Percentiles rank a stretch among this genome's conserved stretches.
Evolutionary conservation across 2,113 vertebrate species (phyloP).

Genomic region (Machaerirhynchus nigripectus): DNA sequence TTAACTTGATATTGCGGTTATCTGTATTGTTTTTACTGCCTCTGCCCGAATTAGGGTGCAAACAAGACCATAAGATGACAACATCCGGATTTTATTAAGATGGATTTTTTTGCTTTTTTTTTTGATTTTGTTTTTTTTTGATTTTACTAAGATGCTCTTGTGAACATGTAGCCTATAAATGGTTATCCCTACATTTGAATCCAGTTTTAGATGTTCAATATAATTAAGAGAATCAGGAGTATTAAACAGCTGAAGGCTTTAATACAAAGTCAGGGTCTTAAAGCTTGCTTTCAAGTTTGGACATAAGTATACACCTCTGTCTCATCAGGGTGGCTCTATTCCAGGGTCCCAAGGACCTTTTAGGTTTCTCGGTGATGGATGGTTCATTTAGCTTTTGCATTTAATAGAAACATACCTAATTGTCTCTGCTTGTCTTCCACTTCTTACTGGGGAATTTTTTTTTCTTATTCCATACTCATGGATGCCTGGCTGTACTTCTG

Average conservation of each 20-base stretch:
- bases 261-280: neutral
- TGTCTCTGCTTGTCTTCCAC: neutral
- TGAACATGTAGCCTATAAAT: neutral
- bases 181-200: neutral
- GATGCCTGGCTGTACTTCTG: neutral
- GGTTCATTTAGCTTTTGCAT: neutral
- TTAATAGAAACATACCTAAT: neutral
- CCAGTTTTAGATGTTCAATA: neutral
- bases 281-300: neutral
- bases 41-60: too few species aligned
- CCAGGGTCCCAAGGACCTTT: neutral
- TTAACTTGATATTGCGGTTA: too few species aligned
- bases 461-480: neutral
- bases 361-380: neutral
- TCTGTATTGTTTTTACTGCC: too few species aligned
- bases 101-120: too few species aligned
- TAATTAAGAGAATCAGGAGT: neutral
- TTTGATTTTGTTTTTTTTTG: too few species aligned
- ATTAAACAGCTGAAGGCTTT: neutral
- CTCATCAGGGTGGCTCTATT: neutral
- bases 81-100: too few species aligned
- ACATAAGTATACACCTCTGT: neutral
- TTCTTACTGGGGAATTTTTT: neutral
- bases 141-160: neutral
- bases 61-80: too few species aligned